These are phyloP conservation scores for Drosophila littoralis DNA, from an alignment of 1,140 invertebrate genomes.

Conservation along the genomic window DNA sequence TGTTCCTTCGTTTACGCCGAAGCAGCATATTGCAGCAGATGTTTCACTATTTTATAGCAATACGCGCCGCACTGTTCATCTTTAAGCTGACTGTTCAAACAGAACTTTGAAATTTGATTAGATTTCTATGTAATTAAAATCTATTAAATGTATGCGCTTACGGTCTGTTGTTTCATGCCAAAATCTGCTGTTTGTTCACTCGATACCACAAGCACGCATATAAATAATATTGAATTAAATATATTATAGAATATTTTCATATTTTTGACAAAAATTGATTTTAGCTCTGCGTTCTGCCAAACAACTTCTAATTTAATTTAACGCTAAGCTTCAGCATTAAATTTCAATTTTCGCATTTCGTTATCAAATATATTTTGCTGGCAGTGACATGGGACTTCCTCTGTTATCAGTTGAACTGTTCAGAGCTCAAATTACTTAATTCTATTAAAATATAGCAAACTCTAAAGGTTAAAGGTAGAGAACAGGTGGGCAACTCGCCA, in stretches of 20 bases:
- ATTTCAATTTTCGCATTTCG: neutral
- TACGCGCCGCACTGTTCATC: slow-evolving; percentile 9
- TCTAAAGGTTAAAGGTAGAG: neutral
- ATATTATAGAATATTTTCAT: no score
- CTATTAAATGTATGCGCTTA: neutral
- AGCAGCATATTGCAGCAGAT: slow-evolving; percentile 6
- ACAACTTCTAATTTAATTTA: no score
- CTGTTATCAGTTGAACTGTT: slow-evolving; percentile 3
- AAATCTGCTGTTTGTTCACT: neutral
- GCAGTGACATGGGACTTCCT: neutral
- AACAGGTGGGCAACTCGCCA: slow-evolving; percentile 1
- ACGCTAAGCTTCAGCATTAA: neutral
- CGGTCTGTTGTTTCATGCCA: neutral
- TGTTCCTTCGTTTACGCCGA: slow-evolving; percentile 2
- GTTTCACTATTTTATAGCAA: slow-evolving; percentile 26
- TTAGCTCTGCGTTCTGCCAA: no score
- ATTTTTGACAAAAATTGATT: no score
- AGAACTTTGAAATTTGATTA: neutral
- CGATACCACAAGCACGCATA: neutral
- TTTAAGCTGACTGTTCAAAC: neutral
- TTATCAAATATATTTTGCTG: slow-evolving; percentile 15
- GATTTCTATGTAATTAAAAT: neutral
- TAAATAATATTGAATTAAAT: no score
- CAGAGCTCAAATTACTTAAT: neutral
- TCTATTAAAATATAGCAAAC: neutral